phyloP scores from a whole-genome alignment of 1,140 invertebrate species.

The Tetranychus urticae region DNA sequence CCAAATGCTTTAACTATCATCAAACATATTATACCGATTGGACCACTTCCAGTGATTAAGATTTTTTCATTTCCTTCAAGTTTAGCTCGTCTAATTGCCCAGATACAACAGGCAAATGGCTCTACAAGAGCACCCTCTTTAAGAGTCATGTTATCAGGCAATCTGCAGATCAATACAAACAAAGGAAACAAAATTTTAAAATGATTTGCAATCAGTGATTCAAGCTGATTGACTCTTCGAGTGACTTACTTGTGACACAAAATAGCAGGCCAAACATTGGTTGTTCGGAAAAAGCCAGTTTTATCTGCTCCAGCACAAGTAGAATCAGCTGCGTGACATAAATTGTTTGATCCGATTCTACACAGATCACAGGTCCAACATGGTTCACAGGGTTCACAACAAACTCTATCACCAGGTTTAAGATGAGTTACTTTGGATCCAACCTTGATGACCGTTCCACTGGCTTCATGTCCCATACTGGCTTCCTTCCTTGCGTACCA shows the following conservation, averaged over 20 bases:
- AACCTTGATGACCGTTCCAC: slow-evolving; percentile 40
- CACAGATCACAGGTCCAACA: slow-evolving; percentile 63
- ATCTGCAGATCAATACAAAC: slow-evolving; percentile 2
- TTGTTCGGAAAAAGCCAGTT: slow-evolving; percentile 12
- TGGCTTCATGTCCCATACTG: slow-evolving; percentile 69
- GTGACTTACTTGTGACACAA: slow-evolving; percentile 15
- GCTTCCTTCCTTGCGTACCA: slow-evolving; percentile 57
- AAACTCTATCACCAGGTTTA: slow-evolving; percentile 59
- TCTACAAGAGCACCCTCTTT: slow-evolving; percentile 84
- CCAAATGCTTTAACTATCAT: slow-evolving; percentile 68
- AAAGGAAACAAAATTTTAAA: too few relatives aligned
- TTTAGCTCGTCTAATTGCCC: slow-evolving; percentile 56
- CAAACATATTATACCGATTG: slow-evolving; percentile 64
- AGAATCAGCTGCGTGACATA: slow-evolving; percentile 52
- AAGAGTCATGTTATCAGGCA: slow-evolving; percentile 62
- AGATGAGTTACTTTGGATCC: slow-evolving; percentile 50
- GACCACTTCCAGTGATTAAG: slow-evolving; percentile 64
- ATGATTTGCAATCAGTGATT: too few relatives aligned
- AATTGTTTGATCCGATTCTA: slow-evolving; percentile 63
- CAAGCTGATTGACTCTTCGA: too few relatives aligned
- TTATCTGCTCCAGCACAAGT: slow-evolving; percentile 43
- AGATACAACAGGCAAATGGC: slow-evolving; percentile 71
- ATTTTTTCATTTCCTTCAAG: slow-evolving; percentile 46
- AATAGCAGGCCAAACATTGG: slow-evolving; percentile 11
- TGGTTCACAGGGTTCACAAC: slow-evolving; percentile 72